These are phyloP conservation scores for Perccottus glenii DNA, from an alignment of 2,113 vertebrate genomes.

Conservation along the genomic window DNA sequence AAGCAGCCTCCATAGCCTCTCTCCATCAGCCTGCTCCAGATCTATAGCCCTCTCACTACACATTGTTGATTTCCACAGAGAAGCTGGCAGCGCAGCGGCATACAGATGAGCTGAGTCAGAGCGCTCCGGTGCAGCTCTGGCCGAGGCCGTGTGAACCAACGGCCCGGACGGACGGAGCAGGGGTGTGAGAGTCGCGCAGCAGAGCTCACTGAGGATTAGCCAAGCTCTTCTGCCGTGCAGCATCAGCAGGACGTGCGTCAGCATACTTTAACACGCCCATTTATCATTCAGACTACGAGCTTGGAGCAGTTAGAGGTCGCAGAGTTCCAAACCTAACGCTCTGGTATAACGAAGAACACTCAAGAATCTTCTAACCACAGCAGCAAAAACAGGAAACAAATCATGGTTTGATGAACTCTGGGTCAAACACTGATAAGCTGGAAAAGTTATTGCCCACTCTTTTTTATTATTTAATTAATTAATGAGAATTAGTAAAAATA, in stretches of 20 bases:
- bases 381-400: conserved; percentile 3
- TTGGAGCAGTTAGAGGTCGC: conserved; percentile 44
- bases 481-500: too few species aligned
- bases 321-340: conserved; percentile 12
- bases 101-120: conserved; percentile 75
- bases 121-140: neutral
- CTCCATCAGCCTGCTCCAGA: conserved; percentile 35
- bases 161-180: conserved; percentile 20
- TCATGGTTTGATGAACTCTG: neutral
- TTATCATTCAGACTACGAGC: conserved; percentile 54
- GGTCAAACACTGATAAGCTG: too few species aligned
- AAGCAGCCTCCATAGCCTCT: conserved; percentile 37
- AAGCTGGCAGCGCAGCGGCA: conserved; percentile 58
- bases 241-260: conserved; percentile 61
- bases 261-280: conserved; percentile 59
- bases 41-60: conserved; percentile 51
- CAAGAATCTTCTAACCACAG: conserved; percentile 16
- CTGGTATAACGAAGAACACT: conserved; percentile 36
- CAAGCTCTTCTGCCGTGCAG: conserved; percentile 17
- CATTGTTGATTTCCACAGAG: conserved; percentile 65
- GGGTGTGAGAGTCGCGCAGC: conserved; percentile 16
- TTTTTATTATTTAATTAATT: too few species aligned
- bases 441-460: too few species aligned
- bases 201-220: conserved; percentile 53
- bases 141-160: neutral